Evolutionary conservation across 2,797 vertebrate species (phyloP), one percentile per base, ranked within the genome.

Genomic region (Leptoclinus maculatus): DNA sequence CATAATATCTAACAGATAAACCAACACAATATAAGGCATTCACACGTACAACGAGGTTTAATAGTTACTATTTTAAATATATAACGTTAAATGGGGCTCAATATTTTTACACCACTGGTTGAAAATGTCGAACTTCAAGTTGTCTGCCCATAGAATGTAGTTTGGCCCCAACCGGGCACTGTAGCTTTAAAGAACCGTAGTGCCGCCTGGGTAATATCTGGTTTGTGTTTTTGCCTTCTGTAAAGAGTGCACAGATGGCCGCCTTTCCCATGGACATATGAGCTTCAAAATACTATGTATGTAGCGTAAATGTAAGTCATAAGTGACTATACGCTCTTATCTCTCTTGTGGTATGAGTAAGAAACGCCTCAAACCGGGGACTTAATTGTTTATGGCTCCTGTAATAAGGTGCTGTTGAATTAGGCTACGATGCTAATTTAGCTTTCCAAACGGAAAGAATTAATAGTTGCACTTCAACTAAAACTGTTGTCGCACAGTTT

Each of bases 391-490:
- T 74, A 41, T 51, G 59, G 38, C n/a, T 7, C 70, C 0, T 66
- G 39, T 38, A 19, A 16, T 47, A 36, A 53, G 45, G 29, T 79
- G 58, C 49, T 62, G 32, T 72, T 23, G 41, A 73, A 80, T 38
- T 4, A 71, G 6, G 88, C 88, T 86, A 89, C 9, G 67, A 58
- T 71, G 91, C 91, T 91, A 93, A 90, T 25, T 70, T 92, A 90
- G 92, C 90, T 76, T 66, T 25, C 9, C 9, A 10, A 49, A 73
- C 79, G 70, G 29, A 66, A 70, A 75, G 7, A 34, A 62, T 56
- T 29, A 70, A 58, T 41, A 43, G 54, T 43, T 53, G 14, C n/a
- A 66, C 19, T 59, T 25, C 0, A 74, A 51, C 38, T 19, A 49
- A 23, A n/a, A 41, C 23, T 34, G 41, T 41, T 38, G 0, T 5